Percentiles rank a stretch among this genome's conserved stretches.
phyloP scores from a whole-genome alignment of 2,888 invertebrate genomes.

The Protophormia terraenovae region DNA sequence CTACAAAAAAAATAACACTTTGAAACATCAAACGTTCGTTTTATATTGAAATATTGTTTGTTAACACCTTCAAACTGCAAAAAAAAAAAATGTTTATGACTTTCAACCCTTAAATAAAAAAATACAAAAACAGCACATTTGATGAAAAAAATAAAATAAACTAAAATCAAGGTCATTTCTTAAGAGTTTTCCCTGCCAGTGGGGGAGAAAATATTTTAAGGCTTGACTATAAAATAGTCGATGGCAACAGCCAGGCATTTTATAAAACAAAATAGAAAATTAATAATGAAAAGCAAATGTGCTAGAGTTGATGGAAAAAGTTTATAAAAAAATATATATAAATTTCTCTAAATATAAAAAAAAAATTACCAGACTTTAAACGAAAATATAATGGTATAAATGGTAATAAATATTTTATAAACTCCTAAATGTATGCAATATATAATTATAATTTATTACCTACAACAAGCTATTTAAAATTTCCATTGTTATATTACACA shows the following conservation, averaged over 20 bases:
- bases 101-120: background rate
- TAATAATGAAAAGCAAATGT: too few relatives aligned
- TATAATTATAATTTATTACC: slow-evolving; percentile 31
- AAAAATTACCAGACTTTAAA: too few relatives aligned
- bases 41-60: slow-evolving; percentile 8
- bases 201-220: too few relatives aligned
- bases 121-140: background rate
- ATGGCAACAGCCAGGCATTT: too few relatives aligned
- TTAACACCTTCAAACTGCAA: slow-evolving; percentile 44
- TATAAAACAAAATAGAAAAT: too few relatives aligned
- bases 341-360: too few relatives aligned
- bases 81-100: background rate
- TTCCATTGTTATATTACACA: background rate
- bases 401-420: slow-evolving; percentile 1
- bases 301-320: too few relatives aligned
- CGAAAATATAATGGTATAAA: background rate
- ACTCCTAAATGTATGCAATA: slow-evolving; percentile 49
- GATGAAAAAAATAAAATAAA: background rate
- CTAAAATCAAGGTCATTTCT: slow-evolving; percentile 18
- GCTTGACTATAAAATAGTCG: too few relatives aligned
- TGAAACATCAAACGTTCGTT: slow-evolving; percentile 9
- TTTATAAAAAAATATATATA: too few relatives aligned
- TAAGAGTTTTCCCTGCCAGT: background rate
- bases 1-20: background rate
- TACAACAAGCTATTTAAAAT: background rate